Conservation (phyloP, 2,888 invertebrate species). For the Drosophila sordidapex region DNA sequence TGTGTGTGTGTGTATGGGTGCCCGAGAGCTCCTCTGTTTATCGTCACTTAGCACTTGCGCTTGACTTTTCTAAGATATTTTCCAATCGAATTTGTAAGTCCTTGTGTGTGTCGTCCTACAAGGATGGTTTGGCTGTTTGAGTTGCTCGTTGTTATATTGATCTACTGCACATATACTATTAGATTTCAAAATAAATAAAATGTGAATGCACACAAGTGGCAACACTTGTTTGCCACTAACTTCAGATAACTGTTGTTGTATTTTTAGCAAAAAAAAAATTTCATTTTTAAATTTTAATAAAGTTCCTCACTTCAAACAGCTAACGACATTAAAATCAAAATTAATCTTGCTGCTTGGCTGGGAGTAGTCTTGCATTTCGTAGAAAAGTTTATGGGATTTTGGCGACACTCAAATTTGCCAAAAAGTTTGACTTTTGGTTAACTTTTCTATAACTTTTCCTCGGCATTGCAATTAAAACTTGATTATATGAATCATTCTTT, state of each 20-base stretch:
- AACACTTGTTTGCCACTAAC: not conserved
- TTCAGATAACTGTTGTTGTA: not conserved
- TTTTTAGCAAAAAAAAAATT: conserved; percentile 17
- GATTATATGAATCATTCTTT: not conserved
- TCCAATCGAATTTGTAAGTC: conserved; percentile 57
- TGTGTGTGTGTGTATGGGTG: conserved; percentile 2
- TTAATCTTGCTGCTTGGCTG: not conserved
- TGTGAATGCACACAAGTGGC: not conserved
- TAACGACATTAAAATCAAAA: not conserved
- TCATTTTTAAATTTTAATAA: not conserved
- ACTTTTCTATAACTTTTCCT: conserved; percentile 33
- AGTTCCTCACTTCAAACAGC: conserved; percentile 1
- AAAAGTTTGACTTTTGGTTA: conserved; percentile 12
- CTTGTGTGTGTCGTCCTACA: conserved; percentile 33
- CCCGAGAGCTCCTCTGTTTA: conserved; percentile 53
- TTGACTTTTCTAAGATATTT: conserved; percentile 73
- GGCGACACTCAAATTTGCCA: conserved; percentile 7
- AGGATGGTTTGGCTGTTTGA: not conserved
- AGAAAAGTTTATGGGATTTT: conserved; percentile 9
- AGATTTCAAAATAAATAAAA: not conserved
- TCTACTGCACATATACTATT: conserved; percentile 9
- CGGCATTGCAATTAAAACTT: conserved; percentile 23
- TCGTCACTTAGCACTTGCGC: conserved; percentile 67
- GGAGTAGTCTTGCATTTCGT: not conserved
- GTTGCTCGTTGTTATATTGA: conserved; percentile 25